Conservation (phyloP, 1,140 invertebrate genomes). For the Periplaneta americana region DNA sequence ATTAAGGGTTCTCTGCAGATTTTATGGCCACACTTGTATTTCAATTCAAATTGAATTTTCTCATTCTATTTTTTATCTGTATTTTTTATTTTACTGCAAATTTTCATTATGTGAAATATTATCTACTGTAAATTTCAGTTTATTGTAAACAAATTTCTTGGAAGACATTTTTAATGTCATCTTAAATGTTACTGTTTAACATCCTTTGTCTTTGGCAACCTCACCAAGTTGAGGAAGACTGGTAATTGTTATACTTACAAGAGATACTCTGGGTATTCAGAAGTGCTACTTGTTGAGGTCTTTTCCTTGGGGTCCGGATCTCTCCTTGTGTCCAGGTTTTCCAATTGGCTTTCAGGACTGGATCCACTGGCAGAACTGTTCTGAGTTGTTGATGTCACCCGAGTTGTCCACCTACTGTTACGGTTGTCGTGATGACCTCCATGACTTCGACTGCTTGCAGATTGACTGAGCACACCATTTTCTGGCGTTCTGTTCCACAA, state of each 20-base stretch:
- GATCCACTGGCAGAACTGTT: background rate
- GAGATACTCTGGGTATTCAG: conserved; percentile 46
- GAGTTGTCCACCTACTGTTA: background rate
- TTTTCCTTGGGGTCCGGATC: background rate
- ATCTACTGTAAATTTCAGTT: too few relatives aligned
- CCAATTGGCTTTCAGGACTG: background rate
- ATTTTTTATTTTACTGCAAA: too few relatives aligned
- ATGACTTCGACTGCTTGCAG: background rate
- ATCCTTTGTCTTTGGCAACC: too few relatives aligned
- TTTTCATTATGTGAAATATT: too few relatives aligned
- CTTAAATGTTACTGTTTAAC: too few relatives aligned
- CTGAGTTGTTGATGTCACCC: background rate
- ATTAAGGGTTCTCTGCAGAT: too few relatives aligned
- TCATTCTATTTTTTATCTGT: too few relatives aligned
- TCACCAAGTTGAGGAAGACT: too few relatives aligned
- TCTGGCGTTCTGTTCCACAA: background rate
- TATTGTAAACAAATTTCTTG: too few relatives aligned
- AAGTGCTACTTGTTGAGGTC: background rate
- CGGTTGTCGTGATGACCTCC: conserved; percentile 14
- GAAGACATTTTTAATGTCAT: too few relatives aligned
- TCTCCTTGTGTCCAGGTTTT: background rate
- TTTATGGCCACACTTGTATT: too few relatives aligned
- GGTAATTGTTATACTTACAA: conserved; percentile 45
- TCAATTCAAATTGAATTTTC: too few relatives aligned
- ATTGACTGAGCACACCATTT: conserved; percentile 7